Base-by-base conservation (phyloP, 2,797 vertebrate species). In the Enteromius radiatus region DNA sequence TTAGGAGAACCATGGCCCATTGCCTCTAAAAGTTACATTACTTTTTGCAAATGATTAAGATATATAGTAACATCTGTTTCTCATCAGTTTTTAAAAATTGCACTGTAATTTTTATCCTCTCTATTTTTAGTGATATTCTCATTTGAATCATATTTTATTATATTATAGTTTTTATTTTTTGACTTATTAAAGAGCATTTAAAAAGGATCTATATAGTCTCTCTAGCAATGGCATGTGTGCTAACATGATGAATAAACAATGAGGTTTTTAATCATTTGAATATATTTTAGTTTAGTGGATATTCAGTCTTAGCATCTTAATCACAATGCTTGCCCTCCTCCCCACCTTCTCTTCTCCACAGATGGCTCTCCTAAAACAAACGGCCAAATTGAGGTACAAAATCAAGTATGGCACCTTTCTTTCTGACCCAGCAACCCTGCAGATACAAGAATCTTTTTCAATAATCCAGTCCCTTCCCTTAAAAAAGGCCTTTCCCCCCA, bases 301-400 rank as follows among this genome's bases (percentile, higher is more conserved):
- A 73, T 68, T 82, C 3, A 75, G n/a, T 73, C 17, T 41, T 28
- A 75, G 41, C 43, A 31, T 67, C 36, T 67, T 52, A 67, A 74
- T 74, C 80, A 74, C 71, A 84, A 88, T 43, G 86, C 82, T 86
- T 94, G 88, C 92, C 91, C 92, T 93, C 90, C 93, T 93, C 91
- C 87, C 83, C 83, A 81, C 91, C 94, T 95, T 94, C 93, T 92
- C 84, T 91, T 86, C 95, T 94, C 92, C 94, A 92, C 95, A 96
- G 95, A 95, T 96, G 95, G 93, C 93, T 94, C 92, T 91, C 92
- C 92, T 88, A 92, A 89, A 93, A 92, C 92, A 93, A 92, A 92
- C 92, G 79, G 91, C 92, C 84, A 92, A 89, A 86, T 93, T 93
- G 95, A 96, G 95, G 95, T 96, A 96, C 94, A 94, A 91, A 92